These are phyloP conservation scores for Aptenodytes forsteri DNA, from an alignment of 2,113 vertebrate genomes.

Conservation along the genomic window DNA sequence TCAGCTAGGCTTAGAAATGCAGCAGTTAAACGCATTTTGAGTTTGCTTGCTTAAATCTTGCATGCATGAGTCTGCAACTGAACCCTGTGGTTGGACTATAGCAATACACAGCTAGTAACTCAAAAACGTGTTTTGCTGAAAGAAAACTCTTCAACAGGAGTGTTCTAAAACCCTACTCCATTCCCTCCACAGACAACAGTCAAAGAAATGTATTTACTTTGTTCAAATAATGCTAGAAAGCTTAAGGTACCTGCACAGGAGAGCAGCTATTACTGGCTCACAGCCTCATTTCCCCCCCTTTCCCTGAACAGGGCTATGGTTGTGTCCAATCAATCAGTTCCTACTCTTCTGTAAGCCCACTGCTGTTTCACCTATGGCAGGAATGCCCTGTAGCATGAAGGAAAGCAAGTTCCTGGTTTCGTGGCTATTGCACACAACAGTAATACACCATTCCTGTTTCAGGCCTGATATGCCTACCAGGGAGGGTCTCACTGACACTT, in stretches of 20 bases:
- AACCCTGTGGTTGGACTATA: not conserved
- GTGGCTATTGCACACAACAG: not conserved
- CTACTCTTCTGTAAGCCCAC: not conserved
- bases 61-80: not conserved
- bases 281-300: not conserved
- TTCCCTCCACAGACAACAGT: not conserved
- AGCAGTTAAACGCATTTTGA: not conserved
- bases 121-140: not conserved
- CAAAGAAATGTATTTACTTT: not conserved
- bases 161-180: not conserved
- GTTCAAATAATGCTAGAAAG: not conserved
- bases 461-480: not conserved
- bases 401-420: not conserved
- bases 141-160: not conserved
- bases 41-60: not conserved
- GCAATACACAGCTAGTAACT: not conserved
- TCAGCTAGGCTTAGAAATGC: not conserved
- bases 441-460: not conserved
- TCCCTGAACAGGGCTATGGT: not conserved
- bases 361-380: not conserved
- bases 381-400: accelerated
- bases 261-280: not conserved
- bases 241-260: not conserved
- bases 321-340: not conserved
- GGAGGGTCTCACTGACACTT: not conserved